Evolutionary conservation across 1,140 invertebrate species (phyloP), one percentile per base, ranked within the genome.

Genomic region (Drosophila seguyi): DNA sequence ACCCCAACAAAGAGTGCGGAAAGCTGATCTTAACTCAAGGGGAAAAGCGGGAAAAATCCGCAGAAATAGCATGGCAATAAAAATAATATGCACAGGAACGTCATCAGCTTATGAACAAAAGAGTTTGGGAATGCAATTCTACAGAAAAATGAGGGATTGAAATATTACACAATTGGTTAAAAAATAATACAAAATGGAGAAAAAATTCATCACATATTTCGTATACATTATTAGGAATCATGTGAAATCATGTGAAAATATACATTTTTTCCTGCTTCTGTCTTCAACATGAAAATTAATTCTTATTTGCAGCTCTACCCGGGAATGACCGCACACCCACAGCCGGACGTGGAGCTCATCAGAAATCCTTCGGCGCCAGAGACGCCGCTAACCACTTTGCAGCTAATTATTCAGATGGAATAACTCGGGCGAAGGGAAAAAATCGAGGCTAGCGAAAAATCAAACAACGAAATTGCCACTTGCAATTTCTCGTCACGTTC

Each of bases 361-460:
- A 55, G 47, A 41, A 55, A 55, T 55, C 55, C 65, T 50, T 71
- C 59, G 77, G 38, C 74, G 36, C 62, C 84, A 73, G 83, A 87
- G 71, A 73, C 59, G 52, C 20, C 20, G 52, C 77, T 80, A 69
- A 74, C 69, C 85, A 88, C 77, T 88, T 88, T 90, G 81, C 85
- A 85, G 85, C 85, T 88, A 88, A 88, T 88, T 88, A 88, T 90
- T 90, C 78, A 90, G 84, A 90, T 90, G 84, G 77, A 88, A 88
- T 53, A 53, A 61, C 76, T 25, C 34, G 14, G 18, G 59, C 53
- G 53, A 41, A 27, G 52, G 44, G 36, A 39, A 58, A 47, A 44
- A 68, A 71, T 58, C 44, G 52, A 55, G 65, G 52, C 36, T 36
- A 45, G 74, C 61, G 86, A 75, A 88, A 88, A 88, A 88, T 88